Base-by-base conservation (phyloP, 2,113 vertebrate species). In the Heteronetta atricapilla region DNA sequence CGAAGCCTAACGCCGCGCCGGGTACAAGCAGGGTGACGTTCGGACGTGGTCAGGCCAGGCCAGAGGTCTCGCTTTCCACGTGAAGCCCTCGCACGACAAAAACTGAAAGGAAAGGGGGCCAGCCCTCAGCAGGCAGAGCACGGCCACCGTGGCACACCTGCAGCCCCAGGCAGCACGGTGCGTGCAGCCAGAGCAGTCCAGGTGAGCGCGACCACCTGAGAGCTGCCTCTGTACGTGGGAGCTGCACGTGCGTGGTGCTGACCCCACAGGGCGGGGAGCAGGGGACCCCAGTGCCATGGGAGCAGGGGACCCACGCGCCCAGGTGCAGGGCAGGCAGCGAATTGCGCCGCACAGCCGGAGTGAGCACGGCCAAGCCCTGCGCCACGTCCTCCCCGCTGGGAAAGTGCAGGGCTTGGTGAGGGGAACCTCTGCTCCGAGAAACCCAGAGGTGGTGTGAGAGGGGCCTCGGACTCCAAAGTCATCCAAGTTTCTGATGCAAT, bases 401-500 rank as follows among this genome's bases (percentile, higher is more conserved):
- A 77, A 90, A 55, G 66, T 15, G 52, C 46, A 46, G 23, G 42
- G 48, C 34, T 22, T 73, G 53, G 87, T 79, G 78, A 69, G 63
- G 42, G 55, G 55, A 92, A 73, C 22, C 50, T 87, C 63, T 9
- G 34, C 83, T 36, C 67, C 42, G 75, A 94, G 78, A 93, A 86
- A 82, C 46, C 42, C 87, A 68, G 63, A 86, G 58, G 82, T 82
- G 82, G 63, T 81, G 87, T 52, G 23, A 21, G 77, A 58, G 72
- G 77, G 38, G 60, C 21, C 63, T 88, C 90, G 0, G 4, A 88
- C 67, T 85, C 84, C 82, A 87, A 93, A 93, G 82, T 89, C 84
- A 95, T 89, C 72, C 87, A 91, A 70, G 89, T 94, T 95, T 91
- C 89, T 86, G 85, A 82, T 72, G 83, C 77, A 95, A 95, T 95